Percentiles rank a stretch among this genome's conserved stretches.
Conservation (phyloP, 2,113 vertebrate genomes). For the Lasiurus cinereus region DNA sequence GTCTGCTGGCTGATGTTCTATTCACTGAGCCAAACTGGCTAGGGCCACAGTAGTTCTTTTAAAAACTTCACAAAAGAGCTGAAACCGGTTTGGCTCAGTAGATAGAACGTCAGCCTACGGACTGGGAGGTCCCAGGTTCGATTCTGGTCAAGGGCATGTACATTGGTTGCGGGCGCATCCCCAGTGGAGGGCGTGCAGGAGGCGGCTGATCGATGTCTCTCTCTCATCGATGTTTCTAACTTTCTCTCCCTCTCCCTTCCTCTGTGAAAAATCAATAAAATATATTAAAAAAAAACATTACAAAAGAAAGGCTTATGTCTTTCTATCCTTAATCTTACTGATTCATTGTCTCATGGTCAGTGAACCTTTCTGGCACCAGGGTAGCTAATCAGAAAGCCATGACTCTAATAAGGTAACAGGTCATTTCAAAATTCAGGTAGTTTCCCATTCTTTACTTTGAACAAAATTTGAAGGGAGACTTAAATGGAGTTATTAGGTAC, state of each 20-base stretch:
- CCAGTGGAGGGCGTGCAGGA: too few species aligned
- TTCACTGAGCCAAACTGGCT: too few species aligned
- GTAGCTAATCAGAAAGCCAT: constrained; percentile 15
- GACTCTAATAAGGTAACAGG: neutral
- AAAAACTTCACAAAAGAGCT: neutral
- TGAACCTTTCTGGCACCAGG: neutral
- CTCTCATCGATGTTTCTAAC: too few species aligned
- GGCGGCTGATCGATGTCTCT: too few species aligned
- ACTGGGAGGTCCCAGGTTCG: too few species aligned
- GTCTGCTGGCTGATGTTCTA: too few species aligned
- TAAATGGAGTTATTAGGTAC: neutral
- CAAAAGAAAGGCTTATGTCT: neutral
- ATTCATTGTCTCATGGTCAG: neutral
- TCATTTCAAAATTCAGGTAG: neutral
- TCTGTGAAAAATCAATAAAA: too few species aligned
- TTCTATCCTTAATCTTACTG: neutral
- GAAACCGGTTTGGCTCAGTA: too few species aligned
- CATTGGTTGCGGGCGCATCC: too few species aligned
- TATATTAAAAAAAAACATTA: neutral
- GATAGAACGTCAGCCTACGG: too few species aligned
- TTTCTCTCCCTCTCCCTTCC: too few species aligned
- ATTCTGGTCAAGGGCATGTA: too few species aligned
- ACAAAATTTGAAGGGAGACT: neutral
- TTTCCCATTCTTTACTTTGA: constrained; percentile 28
- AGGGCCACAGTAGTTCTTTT: neutral